phyloP scores from a whole-genome alignment of 35 echinoderm and acorn worm species.

The Ptychodera flava region DNA sequence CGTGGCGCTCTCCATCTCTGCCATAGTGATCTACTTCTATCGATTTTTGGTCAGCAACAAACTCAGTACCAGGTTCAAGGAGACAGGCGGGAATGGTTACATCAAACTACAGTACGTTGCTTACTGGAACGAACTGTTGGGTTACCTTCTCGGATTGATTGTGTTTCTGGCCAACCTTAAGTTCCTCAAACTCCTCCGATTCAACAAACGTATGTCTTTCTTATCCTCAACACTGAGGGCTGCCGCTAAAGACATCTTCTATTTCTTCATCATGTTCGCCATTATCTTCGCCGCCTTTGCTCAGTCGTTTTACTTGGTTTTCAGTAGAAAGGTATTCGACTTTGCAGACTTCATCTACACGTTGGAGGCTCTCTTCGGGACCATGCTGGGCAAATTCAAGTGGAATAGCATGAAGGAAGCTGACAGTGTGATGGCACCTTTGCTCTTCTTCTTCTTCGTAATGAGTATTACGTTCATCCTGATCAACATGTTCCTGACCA shows the following conservation, averaged over 20 bases:
- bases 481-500: conserved; percentile 96
- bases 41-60: conserved; percentile 53
- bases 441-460: conserved; percentile 88
- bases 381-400: conserved; percentile 74
- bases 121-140: conserved; percentile 89
- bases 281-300: conserved; percentile 82
- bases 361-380: conserved; percentile 51
- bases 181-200: conserved; percentile 82
- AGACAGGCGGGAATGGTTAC: conserved; percentile 33
- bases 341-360: conserved; percentile 92
- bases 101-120: conserved; percentile 97
- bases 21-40: conserved; percentile 70
- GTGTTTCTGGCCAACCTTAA: conserved; percentile 79
- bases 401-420: conserved; percentile 38
- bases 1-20: conserved; percentile 53
- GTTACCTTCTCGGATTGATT: conserved; percentile 65
- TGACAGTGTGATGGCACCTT: conserved; percentile 40
- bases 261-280: conserved; percentile 84
- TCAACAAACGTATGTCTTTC: conserved; percentile 81
- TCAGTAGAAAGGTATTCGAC: conserved; percentile 37
- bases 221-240: conserved; percentile 66
- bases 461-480: conserved; percentile 71
- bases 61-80: conserved; percentile 37
- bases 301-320: conserved; percentile 62
- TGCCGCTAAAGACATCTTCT: conserved; percentile 65